These are phyloP conservation scores for Chitala chitala DNA, from an alignment of 2,113 vertebrate species.

Conservation along the genomic window DNA sequence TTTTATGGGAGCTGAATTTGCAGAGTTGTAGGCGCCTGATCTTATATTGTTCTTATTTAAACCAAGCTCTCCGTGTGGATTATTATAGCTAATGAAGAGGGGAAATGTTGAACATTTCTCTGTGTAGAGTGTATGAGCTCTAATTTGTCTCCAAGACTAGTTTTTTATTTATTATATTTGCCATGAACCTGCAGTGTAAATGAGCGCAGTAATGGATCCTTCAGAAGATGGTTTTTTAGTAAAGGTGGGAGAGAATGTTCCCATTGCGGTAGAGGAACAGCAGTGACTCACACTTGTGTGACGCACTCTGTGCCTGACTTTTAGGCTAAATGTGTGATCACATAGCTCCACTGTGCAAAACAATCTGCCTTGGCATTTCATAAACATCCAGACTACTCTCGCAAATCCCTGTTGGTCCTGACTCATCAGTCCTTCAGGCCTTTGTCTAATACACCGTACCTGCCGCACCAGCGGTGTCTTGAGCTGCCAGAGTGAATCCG, in stretches of 20 bases:
- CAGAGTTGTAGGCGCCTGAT: neutral
- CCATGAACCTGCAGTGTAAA: slow-evolving; percentile 42
- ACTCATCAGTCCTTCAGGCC: neutral
- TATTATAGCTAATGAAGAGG: slow-evolving; percentile 44
- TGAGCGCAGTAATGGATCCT: slow-evolving; percentile 37
- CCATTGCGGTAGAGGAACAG: slow-evolving; percentile 16
- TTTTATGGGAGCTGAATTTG: neutral
- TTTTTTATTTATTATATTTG: slow-evolving; percentile 30
- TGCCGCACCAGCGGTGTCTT: neutral
- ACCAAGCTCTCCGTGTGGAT: slow-evolving; percentile 31
- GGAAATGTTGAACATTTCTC: slow-evolving; percentile 39
- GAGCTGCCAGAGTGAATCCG: neutral
- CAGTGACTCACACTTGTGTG: neutral
- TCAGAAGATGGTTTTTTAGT: slow-evolving; percentile 42
- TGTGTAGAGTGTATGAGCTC: slow-evolving; percentile 50
- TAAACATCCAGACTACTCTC: neutral
- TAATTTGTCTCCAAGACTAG: slow-evolving; percentile 51
- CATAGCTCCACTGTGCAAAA: too few species aligned
- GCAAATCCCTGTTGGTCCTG: neutral
- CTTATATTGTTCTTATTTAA: neutral
- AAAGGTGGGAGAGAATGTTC: slow-evolving; percentile 30
- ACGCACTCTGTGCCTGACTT: too few species aligned
- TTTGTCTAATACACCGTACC: neutral
- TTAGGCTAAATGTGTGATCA: too few species aligned
- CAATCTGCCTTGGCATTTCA: neutral